phyloP scores from a whole-genome alignment of 2,888 invertebrate species.

The Phyllotreta striolata region DNA sequence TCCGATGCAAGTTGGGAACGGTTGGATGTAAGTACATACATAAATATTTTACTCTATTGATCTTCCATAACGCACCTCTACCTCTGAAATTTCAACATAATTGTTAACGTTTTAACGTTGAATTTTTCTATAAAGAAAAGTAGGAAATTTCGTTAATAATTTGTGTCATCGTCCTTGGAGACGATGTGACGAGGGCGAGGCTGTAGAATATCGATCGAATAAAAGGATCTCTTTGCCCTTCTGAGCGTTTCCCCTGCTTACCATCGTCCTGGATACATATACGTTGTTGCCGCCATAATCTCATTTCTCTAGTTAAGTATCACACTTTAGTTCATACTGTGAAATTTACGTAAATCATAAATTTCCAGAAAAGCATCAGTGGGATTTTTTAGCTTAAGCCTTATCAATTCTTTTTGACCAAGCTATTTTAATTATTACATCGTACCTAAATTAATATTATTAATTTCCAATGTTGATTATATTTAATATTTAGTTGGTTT shows the following conservation, averaged over 20 bases:
- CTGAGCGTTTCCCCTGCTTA: conserved; percentile 31
- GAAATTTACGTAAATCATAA: neutral
- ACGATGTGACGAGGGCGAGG: conserved; percentile 50
- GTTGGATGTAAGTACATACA: conserved; percentile 65
- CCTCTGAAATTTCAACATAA: neutral
- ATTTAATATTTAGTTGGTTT: no score
- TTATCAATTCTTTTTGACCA: neutral
- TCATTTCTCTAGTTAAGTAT: no score
- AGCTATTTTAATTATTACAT: no score
- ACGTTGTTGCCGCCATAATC: conserved; percentile 10
- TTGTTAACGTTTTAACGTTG: neutral
- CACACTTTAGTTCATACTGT: neutral
- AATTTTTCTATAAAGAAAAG: conserved; percentile 18
- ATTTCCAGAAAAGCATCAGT: no score
- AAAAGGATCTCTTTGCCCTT: conserved; percentile 36
- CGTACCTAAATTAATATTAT: no score
- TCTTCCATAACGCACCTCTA: neutral
- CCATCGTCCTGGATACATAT: conserved; percentile 18
- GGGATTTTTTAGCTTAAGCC: neutral
- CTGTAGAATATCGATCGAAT: conserved; percentile 49
- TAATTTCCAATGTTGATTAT: no score
- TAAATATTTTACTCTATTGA: neutral
- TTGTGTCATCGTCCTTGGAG: conserved; percentile 52
- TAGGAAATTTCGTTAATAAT: conserved; percentile 40
- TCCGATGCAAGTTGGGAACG: conserved; percentile 64